These are phyloP conservation scores for Temnothorax curvispinosus DNA, from an alignment of 1,140 invertebrate species.

Conservation along the genomic window DNA sequence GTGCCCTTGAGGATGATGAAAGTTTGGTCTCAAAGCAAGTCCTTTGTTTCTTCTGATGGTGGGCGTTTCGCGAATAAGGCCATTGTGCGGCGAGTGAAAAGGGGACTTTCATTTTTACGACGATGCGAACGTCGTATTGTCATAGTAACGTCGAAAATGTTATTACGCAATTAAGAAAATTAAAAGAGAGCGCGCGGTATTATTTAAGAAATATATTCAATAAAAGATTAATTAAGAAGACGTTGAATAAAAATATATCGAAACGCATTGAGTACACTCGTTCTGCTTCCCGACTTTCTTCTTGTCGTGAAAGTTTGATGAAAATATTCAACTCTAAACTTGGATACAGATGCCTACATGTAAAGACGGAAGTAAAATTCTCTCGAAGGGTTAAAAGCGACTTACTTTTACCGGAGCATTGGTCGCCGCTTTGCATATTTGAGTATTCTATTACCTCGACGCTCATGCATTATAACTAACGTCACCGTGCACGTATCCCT, in stretches of 20 bases:
- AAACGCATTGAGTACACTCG: neutral
- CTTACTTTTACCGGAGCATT: constrained; percentile 34
- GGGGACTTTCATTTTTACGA: constrained; percentile 50
- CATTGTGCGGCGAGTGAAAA: constrained; percentile 40
- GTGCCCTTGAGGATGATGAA: constrained; percentile 59
- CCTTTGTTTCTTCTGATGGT: constrained; percentile 45
- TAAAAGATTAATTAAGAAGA: neutral
- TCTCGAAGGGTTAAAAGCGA: constrained; percentile 36
- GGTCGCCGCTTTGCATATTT: constrained; percentile 45
- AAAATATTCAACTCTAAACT: constrained; percentile 30
- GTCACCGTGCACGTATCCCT: constrained; percentile 1
- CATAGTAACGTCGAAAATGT: constrained; percentile 14
- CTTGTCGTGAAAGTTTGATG: constrained; percentile 39
- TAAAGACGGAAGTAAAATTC: constrained; percentile 54
- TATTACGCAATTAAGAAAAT: constrained; percentile 56
- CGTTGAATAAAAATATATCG: neutral
- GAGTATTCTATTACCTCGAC: constrained; percentile 56
- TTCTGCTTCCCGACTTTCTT: neutral
- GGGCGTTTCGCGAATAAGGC: constrained; percentile 49
- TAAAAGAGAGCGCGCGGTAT: neutral
- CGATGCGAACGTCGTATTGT: constrained; percentile 38
- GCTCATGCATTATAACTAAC: constrained; percentile 56
- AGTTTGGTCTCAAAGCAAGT: constrained; percentile 57
- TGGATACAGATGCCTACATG: constrained; percentile 34
- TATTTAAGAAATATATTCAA: neutral